phyloP scores from a whole-genome alignment of 2,113 vertebrate species.

The Scartelaos histophorus region DNA sequence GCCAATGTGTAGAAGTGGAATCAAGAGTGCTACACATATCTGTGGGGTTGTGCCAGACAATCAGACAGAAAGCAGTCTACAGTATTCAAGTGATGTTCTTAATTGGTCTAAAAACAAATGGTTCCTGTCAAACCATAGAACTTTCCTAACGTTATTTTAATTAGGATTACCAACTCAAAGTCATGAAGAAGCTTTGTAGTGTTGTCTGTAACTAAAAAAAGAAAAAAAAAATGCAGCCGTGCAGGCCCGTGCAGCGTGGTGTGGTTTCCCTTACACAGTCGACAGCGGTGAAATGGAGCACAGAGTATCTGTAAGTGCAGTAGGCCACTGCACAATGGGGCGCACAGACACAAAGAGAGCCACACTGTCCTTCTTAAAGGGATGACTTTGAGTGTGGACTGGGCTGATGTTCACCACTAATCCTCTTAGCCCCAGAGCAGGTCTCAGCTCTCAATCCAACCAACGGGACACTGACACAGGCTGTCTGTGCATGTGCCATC shows the following conservation, averaged over 20 bases:
- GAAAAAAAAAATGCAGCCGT: no score
- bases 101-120: neutral
- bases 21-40: no score
- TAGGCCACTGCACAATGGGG: constrained; percentile 29
- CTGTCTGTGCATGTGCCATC: constrained; percentile 10
- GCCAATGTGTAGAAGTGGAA: no score
- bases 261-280: neutral
- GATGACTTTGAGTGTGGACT: constrained; percentile 42
- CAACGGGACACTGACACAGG: constrained; percentile 16
- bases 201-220: neutral
- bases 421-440: constrained; percentile 61
- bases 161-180: neutral
- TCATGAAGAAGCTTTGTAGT: constrained; percentile 1
- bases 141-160: neutral
- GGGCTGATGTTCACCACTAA: constrained; percentile 54
- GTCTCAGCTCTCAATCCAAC: constrained; percentile 38
- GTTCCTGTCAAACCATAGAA: neutral
- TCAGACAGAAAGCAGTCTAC: neutral
- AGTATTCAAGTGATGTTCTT: neutral
- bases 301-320: constrained; percentile 37
- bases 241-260: neutral
- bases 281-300: constrained; percentile 11
- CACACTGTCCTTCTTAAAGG: constrained; percentile 55
- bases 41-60: no score
- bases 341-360: constrained; percentile 32